Base-by-base conservation (phyloP, 1,140 invertebrate species). In the Tetranychus urticae region DNA sequence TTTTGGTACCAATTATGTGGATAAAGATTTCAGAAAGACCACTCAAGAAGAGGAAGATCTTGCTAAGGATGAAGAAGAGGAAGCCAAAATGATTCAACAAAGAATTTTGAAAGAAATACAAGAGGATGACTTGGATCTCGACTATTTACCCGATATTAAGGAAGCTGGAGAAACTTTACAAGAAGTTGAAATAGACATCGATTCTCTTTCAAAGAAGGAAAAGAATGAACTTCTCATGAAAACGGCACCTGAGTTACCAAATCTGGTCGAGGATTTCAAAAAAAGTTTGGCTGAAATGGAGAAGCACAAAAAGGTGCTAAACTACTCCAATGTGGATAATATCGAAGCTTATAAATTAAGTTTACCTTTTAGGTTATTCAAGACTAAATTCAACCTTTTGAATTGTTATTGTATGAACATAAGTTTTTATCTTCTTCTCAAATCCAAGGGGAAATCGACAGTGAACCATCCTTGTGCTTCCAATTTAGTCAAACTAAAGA, bases 1-100 rank as follows among this genome's bases (percentile, higher is more conserved):
- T 71, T 89, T 88, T 72, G 81, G 82, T 52, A 85, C 87, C 1
- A 86, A 90, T 76, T 89, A 86, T 73, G 80, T 88, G 14, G 86
- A 90, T 75, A 77, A 82, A 66, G 86, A 90, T 74, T 87, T 83
- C 77, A 79, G 81, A 47, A 81, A 76, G 67, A 52, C 65, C 8
- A 7, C 13, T 64, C 46, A 71, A 67, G 60, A 71, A 65, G 67
- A 74, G 66, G 58, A 62, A 33, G 63, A 66, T 62, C 36, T 63
- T 34, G 67, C 67, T 10, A 42, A 59, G 39, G 60, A 59, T 45
- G 67, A 68, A 63, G 62, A 60, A 36, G 63, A 68, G 58, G 67
- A 67, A 65, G 67, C 65, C 13, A 45, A 62, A 10, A 61, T 60
- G 12, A 67, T 67, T 13, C 67, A 68, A 39, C 68, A 62, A 47